Conservation (phyloP, 2,113 vertebrate genomes). For the Picathartes gymnocephalus region DNA sequence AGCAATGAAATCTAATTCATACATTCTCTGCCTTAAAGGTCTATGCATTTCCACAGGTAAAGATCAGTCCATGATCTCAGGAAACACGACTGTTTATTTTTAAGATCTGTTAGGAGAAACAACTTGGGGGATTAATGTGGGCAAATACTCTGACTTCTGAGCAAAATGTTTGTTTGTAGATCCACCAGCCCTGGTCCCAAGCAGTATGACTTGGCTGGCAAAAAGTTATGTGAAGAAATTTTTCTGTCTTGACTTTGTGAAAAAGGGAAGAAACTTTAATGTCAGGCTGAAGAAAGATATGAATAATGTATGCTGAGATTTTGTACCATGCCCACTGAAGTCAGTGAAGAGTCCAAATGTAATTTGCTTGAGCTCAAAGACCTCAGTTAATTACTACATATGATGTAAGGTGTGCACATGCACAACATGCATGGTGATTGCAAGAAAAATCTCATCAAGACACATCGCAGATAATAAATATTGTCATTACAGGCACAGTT, state of each 20-base stretch:
- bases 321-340: neutral
- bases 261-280: neutral
- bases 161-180: neutral
- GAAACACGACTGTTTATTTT: neutral
- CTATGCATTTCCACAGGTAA: neutral
- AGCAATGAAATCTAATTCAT: neutral
- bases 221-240: neutral
- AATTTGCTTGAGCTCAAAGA: neutral
- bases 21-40: neutral
- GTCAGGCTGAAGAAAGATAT: neutral
- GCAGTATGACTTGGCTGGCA: neutral
- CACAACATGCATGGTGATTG: neutral
- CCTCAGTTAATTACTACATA: neutral
- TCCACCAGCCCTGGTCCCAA: neutral
- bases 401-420: fast-evolving
- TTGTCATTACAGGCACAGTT: neutral
- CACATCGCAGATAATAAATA: neutral
- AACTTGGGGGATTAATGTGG: neutral
- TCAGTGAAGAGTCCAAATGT: neutral
- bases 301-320: neutral
- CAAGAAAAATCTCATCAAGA: neutral
- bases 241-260: neutral
- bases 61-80: neutral
- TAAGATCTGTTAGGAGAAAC: neutral
- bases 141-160: neutral